phyloP scores from a whole-genome alignment of 2,797 vertebrate species.

The Helicolenus hilgendorfi region DNA sequence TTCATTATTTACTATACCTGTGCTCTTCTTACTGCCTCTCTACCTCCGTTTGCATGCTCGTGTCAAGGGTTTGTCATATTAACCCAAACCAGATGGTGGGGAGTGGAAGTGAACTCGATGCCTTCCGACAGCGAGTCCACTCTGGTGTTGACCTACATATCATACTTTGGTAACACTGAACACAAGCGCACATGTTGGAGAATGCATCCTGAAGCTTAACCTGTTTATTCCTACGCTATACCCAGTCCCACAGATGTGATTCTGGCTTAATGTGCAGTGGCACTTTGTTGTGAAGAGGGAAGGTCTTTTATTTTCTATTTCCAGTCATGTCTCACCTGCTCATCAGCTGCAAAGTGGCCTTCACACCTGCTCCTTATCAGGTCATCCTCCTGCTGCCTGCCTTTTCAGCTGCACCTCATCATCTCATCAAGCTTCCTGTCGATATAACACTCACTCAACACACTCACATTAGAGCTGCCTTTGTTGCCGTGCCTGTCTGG shows the following conservation, averaged over 20 bases:
- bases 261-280: background rate
- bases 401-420: conserved; percentile 1
- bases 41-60: background rate
- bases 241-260: background rate
- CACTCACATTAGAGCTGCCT: background rate
- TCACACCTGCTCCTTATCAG: conserved; percentile 56
- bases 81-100: conserved; percentile 21
- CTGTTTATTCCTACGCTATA: background rate
- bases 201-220: background rate
- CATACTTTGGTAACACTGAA: background rate
- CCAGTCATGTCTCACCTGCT: conserved; percentile 7
- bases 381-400: background rate
- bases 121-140: background rate
- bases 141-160: background rate
- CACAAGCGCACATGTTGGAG: background rate
- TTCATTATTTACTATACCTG: background rate
- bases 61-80: background rate
- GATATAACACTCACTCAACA: background rate
- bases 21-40: background rate
- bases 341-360: background rate
- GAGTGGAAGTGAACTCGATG: background rate
- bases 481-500: background rate
- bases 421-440: background rate
- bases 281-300: background rate
- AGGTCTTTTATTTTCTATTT: conserved; percentile 1